Conservation (phyloP, 1,140 invertebrate genomes). For the Mactra quadrangularis region DNA sequence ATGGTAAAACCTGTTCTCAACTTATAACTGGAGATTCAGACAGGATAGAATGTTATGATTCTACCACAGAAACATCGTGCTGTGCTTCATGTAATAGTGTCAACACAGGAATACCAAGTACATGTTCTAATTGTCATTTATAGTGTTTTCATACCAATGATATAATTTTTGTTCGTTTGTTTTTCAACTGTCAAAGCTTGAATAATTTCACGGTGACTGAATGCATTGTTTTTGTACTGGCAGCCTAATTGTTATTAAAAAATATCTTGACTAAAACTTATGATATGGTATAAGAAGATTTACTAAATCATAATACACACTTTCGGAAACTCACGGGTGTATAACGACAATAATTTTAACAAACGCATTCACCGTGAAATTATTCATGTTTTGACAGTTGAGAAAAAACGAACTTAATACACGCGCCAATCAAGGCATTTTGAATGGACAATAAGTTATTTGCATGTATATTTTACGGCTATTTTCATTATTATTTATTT, state of each 20-base stretch:
- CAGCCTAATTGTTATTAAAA: no score
- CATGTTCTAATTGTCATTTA: background rate
- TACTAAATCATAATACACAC: no score
- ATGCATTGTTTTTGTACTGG: no score
- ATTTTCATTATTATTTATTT: no score
- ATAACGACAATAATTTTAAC: no score
- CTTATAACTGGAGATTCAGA: background rate
- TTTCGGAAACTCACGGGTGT: no score
- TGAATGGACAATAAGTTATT: background rate
- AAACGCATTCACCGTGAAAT: no score
- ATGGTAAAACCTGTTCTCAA: conserved; percentile 15
- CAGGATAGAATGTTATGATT: conserved; percentile 19
- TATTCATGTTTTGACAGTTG: no score
- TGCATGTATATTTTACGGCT: background rate
- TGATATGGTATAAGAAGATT: background rate
- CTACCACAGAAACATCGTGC: conserved; percentile 1
- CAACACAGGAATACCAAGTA: background rate
- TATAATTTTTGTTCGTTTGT: no score
- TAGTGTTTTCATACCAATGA: background rate
- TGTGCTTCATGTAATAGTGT: conserved; percentile 25
- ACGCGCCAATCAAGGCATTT: background rate
- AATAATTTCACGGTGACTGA: no score
- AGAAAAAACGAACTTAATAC: no score
- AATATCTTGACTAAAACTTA: background rate
- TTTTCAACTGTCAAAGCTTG: no score